Evolutionary conservation across 2,888 invertebrate genomes (phyloP), one percentile per base, ranked within the genome.

Genomic region (Oxystoma pomonae): DNA sequence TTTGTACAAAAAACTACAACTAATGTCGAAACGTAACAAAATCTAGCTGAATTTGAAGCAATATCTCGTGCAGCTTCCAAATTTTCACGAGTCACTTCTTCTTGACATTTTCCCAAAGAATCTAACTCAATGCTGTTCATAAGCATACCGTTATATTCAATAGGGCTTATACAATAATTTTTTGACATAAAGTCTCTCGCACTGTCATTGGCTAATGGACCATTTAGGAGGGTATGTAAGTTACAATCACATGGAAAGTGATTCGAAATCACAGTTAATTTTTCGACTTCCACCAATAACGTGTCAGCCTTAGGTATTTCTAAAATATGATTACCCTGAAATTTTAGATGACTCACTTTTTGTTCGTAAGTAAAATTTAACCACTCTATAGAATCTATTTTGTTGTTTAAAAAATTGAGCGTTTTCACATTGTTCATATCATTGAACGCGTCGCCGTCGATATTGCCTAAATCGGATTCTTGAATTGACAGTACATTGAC

Each of bases 221-320:
- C 90, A 62, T 88, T 87, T 60, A 92, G 81, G 35, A 94, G 85
- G 63, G 90, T 87, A 74, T 90, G 90, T 58, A 90, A 85, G 71
- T 91, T 92, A 75, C 94, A 94, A 79, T 93, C 92, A 78, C 94
- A 94, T 1, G 93, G 93, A 76, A 94, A 89, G 75, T 92, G 92
- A 79, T 94, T 94, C 58, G 88, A 87, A 63, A 87, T 82, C 73
- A 92, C 88, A 73, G 88, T 86, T 65, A 93, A 80, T 70, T 85
- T 85, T 66, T 88, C 88, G 59, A 92, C 90, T n/a, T 85, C 86
- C 57, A 90, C 81, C n/a, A 87, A 82, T 60, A 93, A 85, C 50
- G 87, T 84, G 69, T 87, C 89, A 1, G 85, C 80, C 70, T 83
- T 79, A 61, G 93, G 93, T 0, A 90, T 87, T 73, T 91, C 91